Conservation (phyloP, 2,113 vertebrate genomes). For the Fregetta grallaria region DNA sequence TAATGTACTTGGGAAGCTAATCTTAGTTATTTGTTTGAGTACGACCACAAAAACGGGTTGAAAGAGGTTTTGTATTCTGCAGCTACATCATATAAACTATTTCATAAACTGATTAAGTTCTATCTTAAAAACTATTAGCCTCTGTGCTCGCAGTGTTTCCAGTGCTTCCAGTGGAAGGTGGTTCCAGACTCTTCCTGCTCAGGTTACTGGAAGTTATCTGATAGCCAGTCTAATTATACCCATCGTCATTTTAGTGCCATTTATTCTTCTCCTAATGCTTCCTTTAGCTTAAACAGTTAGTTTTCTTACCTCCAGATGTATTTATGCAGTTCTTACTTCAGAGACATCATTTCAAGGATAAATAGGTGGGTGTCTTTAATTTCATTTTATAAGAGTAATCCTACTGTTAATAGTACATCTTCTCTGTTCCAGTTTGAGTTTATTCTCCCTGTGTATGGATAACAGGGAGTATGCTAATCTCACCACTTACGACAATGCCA, state of each 20-base stretch:
- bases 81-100: not conserved
- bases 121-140: not conserved
- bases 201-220: not conserved
- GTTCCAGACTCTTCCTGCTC: not conserved
- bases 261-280: not conserved
- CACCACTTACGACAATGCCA: not conserved
- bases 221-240: not conserved
- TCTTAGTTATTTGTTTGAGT: not conserved
- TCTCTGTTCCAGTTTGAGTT: not conserved
- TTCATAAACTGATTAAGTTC: not conserved
- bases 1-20: not conserved
- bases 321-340: not conserved
- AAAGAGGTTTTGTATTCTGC: not conserved
- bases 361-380: not conserved
- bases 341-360: not conserved
- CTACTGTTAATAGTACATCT: accelerated
- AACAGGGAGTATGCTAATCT: not conserved
- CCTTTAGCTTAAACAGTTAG: not conserved
- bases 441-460: not conserved
- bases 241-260: not conserved
- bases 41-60: not conserved
- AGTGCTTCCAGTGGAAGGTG: not conserved
- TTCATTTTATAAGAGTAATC: not conserved
- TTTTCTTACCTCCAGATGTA: not conserved
- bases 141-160: not conserved